phyloP scores from a whole-genome alignment of 2,888 invertebrate species.

The Andrena dorsata region DNA sequence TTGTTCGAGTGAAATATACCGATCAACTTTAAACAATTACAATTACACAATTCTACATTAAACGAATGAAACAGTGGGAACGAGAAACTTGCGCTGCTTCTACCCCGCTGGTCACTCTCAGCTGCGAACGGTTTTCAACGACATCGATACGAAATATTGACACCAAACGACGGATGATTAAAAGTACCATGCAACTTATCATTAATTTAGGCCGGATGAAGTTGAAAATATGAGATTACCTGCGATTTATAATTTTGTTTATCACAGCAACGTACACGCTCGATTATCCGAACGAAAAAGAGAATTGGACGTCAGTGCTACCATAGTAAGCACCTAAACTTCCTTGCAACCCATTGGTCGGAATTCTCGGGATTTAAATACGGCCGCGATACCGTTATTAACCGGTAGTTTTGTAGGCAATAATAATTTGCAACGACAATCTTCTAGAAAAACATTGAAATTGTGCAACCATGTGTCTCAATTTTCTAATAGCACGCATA shows the following conservation, averaged over 20 bases:
- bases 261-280: constrained; percentile 77
- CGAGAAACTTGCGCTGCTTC: background rate
- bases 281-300: constrained; percentile 74
- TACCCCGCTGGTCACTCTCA: constrained; percentile 23
- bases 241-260: constrained; percentile 81
- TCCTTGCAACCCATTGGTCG: constrained; percentile 7
- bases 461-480: background rate
- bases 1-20: background rate
- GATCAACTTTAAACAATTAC: background rate
- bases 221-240: constrained; percentile 78
- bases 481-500: background rate
- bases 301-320: constrained; percentile 56
- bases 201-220: constrained; percentile 45
- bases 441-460: background rate
- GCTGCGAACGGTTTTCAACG: background rate
- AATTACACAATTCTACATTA: background rate
- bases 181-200: background rate
- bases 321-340: constrained; percentile 38
- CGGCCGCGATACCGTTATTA: background rate
- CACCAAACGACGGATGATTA: background rate
- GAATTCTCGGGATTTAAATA: constrained; percentile 18
- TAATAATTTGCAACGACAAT: constrained; percentile 10
- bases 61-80: constrained; percentile 15
- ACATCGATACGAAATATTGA: constrained; percentile 55
- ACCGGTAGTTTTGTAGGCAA: background rate